Evolutionary conservation across 2,888 invertebrate genomes (phyloP), one percentile per base, ranked within the genome.

Genomic region (Tridacna crocea): DNA sequence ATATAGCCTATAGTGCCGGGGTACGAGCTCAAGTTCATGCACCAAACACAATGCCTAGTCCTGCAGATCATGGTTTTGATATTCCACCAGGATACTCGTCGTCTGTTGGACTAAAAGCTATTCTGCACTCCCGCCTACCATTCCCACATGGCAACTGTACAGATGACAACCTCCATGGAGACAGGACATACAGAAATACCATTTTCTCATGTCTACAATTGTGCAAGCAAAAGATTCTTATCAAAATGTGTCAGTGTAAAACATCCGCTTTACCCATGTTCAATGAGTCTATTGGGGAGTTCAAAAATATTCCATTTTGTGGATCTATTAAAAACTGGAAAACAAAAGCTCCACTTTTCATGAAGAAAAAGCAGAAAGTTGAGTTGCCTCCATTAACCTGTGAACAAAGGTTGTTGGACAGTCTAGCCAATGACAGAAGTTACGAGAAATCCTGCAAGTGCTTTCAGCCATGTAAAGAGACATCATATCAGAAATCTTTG

Each of bases 71-170:
- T 70, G 93, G 93, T 12, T 91, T 93, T 82, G 93, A 93, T 76
- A 89, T 93, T 60, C 92, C 93, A 0, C 93, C 93, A 8, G 93
- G 93, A 10, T 93, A 90, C 75, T 93, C 93, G 0, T 91, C 93
- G 1, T 93, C 93, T 22, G 91, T 92, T 15, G 92, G 92, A 12
- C 77, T 92, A 19, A 92, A 92, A 80, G 91, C 92, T 0, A 87
- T 91, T 8, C 79, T 91, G 36, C 90, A 92, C 79, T 87, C 91
- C 0, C 82, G 92, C 19, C 87, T 90, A 26, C 87, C 90, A 0
- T 72, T 88, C 74, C 92, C 92, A 0, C 90, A 91, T 80, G 92
- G 93, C 46, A 93, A 93, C 88, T 93, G 93, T 82, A 91, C 92
- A n/a, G 85, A 74, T 24, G 81, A 88, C 0, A 76, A 83, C 27